phyloP scores from a whole-genome alignment of 2,113 vertebrate species.

The Pongo abelii region DNA sequence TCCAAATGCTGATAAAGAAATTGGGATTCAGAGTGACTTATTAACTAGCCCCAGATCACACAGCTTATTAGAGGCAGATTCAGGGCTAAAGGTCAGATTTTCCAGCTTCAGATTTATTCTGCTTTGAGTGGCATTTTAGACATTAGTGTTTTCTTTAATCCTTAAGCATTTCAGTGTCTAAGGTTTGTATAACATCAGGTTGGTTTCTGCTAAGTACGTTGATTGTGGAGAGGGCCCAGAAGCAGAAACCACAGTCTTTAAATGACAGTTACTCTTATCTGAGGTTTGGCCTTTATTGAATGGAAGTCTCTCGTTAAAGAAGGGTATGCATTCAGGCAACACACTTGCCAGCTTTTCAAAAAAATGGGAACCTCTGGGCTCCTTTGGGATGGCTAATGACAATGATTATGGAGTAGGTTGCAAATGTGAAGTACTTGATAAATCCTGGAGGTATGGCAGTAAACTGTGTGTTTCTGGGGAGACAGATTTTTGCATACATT shows the following conservation, averaged over 20 bases:
- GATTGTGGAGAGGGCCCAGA: conserved; percentile 50
- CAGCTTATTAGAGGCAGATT: not conserved
- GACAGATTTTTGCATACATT: not conserved
- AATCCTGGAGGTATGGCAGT: not conserved
- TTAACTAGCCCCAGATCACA: not conserved
- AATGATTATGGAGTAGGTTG: not conserved
- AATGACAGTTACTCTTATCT: conserved; percentile 12
- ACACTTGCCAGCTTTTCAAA: conserved; percentile 18
- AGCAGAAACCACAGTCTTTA: conserved; percentile 60
- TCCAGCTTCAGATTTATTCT: not conserved
- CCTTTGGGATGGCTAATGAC: not conserved
- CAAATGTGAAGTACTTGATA: not conserved
- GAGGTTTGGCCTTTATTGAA: conserved; percentile 68
- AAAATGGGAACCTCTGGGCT: not conserved
- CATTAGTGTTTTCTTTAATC: conserved; percentile 6
- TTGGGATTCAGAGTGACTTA: not conserved
- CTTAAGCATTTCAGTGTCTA: not conserved
- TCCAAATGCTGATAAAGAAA: not conserved
- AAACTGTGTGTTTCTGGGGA: not conserved
- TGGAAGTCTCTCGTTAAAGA: conserved; percentile 35
- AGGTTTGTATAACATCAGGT: not conserved
- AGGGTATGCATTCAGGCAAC: not conserved
- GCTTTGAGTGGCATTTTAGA: conserved; percentile 10
- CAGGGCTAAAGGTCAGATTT: not conserved
- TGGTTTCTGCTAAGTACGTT: conserved; percentile 40